phyloP scores from a whole-genome alignment of 2,797 vertebrate species.

The Myripristis jacobus region DNA sequence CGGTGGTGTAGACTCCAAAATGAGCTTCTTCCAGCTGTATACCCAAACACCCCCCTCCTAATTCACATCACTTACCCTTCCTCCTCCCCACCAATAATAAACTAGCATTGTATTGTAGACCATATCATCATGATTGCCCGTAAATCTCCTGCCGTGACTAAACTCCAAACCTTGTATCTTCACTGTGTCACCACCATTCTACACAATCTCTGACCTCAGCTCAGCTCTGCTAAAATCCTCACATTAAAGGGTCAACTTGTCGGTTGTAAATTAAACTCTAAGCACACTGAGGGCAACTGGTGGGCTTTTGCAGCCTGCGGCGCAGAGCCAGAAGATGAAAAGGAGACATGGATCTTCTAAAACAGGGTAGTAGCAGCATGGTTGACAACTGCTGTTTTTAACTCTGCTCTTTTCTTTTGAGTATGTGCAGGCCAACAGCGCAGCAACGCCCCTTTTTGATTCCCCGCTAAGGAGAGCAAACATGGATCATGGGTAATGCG shows the following conservation, averaged over 20 bases:
- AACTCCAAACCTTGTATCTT: slow-evolving; percentile 22
- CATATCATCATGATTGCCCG: background rate
- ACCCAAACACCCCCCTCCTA: background rate
- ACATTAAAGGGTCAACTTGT: slow-evolving; percentile 39
- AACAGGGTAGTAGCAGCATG: slow-evolving; percentile 62
- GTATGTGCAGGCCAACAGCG: slow-evolving; percentile 36
- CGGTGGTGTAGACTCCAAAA: slow-evolving; percentile 23
- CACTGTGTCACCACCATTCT: slow-evolving; percentile 36
- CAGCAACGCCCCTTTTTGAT: slow-evolving; percentile 24
- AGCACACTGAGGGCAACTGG: slow-evolving; percentile 67
- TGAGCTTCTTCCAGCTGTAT: slow-evolving; percentile 28
- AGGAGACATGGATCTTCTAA: slow-evolving; percentile 40
- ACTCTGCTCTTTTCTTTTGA: slow-evolving; percentile 31
- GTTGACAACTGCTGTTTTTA: slow-evolving; percentile 35
- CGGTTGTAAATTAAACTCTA: slow-evolving; percentile 64
- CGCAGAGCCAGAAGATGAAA: slow-evolving; percentile 32
- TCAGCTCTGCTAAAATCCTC: slow-evolving; percentile 47
- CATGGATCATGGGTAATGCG: slow-evolving; percentile 26
- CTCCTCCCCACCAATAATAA: background rate
- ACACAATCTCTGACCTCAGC: slow-evolving; percentile 54
- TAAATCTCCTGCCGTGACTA: slow-evolving; percentile 1
- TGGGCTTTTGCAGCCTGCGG: slow-evolving; percentile 11
- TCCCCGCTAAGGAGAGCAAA: slow-evolving; percentile 47
- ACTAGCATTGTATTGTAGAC: slow-evolving; percentile 10
- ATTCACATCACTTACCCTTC: background rate